These are phyloP conservation scores for Parascotia fuliginaria DNA, from an alignment of 2,888 invertebrate genomes.

Conservation along the genomic window DNA sequence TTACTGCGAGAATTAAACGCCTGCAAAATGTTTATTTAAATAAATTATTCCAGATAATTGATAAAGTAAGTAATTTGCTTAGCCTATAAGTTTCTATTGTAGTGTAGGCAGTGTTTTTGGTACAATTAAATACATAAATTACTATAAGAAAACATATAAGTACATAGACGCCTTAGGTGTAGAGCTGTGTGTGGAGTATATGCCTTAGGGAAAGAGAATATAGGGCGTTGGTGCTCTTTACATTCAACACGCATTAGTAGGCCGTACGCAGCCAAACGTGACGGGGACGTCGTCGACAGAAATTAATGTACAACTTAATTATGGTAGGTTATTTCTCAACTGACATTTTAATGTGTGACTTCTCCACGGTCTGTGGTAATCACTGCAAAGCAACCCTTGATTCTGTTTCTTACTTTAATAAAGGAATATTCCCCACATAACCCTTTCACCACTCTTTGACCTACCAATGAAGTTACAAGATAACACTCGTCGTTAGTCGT, in stretches of 20 bases:
- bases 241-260: slow-evolving; percentile 73
- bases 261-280: slow-evolving; percentile 52
- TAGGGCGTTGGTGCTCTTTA: slow-evolving; percentile 67
- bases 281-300: slow-evolving; percentile 43
- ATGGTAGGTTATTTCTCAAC: slow-evolving; percentile 36
- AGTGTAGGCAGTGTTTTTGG: too few species aligned
- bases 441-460: too few species aligned
- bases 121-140: too few species aligned
- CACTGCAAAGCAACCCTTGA: too few species aligned
- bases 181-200: slow-evolving; percentile 13
- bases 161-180: background rate
- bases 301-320: slow-evolving; percentile 51
- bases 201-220: slow-evolving; percentile 65
- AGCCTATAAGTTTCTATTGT: background rate
- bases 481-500: too few species aligned
- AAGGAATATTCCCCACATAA: too few species aligned
- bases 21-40: background rate
- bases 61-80: background rate
- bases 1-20: background rate
- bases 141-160: background rate
- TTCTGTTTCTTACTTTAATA: too few species aligned
- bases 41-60: background rate
- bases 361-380: too few species aligned
- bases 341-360: slow-evolving; percentile 33
- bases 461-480: too few species aligned